Conservation (phyloP, 2,888 invertebrate species). For the Theretra japonica region DNA sequence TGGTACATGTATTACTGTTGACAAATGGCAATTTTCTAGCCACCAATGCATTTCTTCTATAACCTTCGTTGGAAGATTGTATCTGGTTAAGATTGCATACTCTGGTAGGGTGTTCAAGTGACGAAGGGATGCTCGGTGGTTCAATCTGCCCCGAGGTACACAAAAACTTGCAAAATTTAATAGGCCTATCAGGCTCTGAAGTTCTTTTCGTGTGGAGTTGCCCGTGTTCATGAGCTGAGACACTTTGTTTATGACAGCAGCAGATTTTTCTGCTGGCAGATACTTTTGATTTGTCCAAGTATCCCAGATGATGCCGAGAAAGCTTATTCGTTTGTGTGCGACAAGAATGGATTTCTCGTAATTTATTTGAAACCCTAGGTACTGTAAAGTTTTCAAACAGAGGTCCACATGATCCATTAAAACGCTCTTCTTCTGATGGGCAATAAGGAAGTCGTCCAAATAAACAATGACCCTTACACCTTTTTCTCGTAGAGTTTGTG, state of each 20-base stretch:
- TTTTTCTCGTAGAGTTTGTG: conserved; percentile 36
- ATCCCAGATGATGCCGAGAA: conserved; percentile 39
- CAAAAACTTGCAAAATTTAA: not conserved
- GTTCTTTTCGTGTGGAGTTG: conserved; percentile 26
- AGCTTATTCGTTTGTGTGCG: conserved; percentile 35
- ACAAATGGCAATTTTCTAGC: conserved; percentile 1
- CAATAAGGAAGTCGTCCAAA: conserved; percentile 42
- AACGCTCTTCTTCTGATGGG: conserved; percentile 29
- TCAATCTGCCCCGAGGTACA: conserved; percentile 17
- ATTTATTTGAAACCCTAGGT: conserved; percentile 37
- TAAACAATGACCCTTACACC: conserved; percentile 40
- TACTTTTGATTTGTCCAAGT: conserved; percentile 31
- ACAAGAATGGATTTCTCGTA: conserved; percentile 33
- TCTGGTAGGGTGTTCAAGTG: conserved; percentile 1
- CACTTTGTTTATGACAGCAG: not conserved
- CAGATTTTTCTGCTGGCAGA: not conserved
- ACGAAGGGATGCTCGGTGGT: not conserved
- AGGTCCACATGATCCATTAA: conserved; percentile 33
- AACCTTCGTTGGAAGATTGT: not conserved
- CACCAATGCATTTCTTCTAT: conserved; percentile 4
- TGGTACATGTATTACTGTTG: not conserved
- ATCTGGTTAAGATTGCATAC: not conserved
- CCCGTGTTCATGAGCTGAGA: not conserved
- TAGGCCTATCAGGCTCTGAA: conserved; percentile 10
- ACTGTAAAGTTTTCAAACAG: conserved; percentile 23